Percentiles rank a stretch among this genome's conserved stretches.
Evolutionary conservation across 2,888 invertebrate genomes (phyloP).

Genomic region (Polyploca ridens): DNA sequence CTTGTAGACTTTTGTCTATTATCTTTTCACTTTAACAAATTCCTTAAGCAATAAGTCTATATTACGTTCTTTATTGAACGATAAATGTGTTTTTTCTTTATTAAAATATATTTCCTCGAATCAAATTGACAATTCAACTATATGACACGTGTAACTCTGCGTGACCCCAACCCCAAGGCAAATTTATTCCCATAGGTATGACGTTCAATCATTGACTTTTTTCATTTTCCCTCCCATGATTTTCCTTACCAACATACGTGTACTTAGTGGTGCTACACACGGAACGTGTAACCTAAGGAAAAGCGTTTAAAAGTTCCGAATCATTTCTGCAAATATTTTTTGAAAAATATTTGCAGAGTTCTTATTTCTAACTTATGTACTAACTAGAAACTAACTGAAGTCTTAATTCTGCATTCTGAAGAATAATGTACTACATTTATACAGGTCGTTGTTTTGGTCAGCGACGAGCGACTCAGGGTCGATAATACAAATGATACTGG

Average conservation of each 20-base stretch:
- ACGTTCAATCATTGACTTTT: constrained; percentile 79
- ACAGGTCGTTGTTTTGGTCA: too few species aligned
- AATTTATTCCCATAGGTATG: constrained; percentile 82
- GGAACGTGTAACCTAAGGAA: not conserved
- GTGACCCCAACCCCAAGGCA: constrained; percentile 47
- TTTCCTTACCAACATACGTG: constrained; percentile 40
- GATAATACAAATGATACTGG: too few species aligned
- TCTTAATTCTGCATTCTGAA: too few species aligned
- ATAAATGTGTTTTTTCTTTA: constrained; percentile 9
- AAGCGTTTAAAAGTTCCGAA: not conserved
- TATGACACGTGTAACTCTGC: constrained; percentile 64
- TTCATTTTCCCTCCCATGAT: constrained; percentile 42
- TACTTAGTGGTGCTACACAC: constrained; percentile 19
- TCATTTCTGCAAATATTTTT: not conserved
- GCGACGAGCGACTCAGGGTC: too few species aligned
- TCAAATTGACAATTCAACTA: constrained; percentile 70
- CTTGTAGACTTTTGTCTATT: constrained; percentile 21
- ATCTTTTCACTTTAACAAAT: constrained; percentile 6
- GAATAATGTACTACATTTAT: too few species aligned
- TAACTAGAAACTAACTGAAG: too few species aligned
- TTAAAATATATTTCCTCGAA: constrained; percentile 48
- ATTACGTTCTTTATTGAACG: constrained; percentile 13
- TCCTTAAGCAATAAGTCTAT: constrained; percentile 9
- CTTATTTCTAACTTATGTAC: too few species aligned
- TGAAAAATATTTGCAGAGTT: too few species aligned